phyloP scores from a whole-genome alignment of 2,113 vertebrate species.

The Psettodes erumei region DNA sequence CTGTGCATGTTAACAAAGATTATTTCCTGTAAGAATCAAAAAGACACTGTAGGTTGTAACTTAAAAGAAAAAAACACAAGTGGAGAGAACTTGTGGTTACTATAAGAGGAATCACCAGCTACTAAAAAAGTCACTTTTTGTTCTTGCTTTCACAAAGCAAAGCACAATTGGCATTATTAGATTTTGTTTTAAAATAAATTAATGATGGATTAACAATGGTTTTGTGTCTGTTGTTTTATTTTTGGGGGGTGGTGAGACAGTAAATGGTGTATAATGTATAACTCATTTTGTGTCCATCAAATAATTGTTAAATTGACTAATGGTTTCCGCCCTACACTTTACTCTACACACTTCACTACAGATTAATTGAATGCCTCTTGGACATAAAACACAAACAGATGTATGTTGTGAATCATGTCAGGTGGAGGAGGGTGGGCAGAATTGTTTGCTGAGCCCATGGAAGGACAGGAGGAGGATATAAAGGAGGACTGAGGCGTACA shows the following conservation, averaged over 20 bases:
- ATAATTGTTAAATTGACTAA: not conserved
- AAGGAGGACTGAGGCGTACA: conserved; percentile 1
- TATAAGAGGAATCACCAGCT: conserved; percentile 74
- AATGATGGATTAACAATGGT: conserved; percentile 66
- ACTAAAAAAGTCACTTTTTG: conserved; percentile 56
- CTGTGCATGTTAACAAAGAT: conserved; percentile 74
- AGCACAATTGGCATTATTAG: conserved; percentile 76
- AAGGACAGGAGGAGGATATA: conserved; percentile 30
- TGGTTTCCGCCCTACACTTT: not conserved
- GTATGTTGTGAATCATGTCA: no score
- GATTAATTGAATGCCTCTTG: not conserved
- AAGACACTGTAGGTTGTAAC: conserved; percentile 57
- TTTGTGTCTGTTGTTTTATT: conserved; percentile 34
- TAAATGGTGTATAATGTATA: no score
- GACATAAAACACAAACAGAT: not conserved
- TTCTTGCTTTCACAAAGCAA: conserved; percentile 66
- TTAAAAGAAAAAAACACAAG: conserved; percentile 27
- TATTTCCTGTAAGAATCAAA: conserved; percentile 46
- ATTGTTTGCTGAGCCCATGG: not conserved
- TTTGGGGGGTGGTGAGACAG: not conserved
- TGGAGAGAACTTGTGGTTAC: conserved; percentile 51
- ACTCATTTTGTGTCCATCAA: no score
- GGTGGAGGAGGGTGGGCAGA: conserved; percentile 1
- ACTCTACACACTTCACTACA: not conserved
- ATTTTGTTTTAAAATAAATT: conserved; percentile 81